Evolutionary conservation across 2,888 invertebrate genomes (phyloP).

Genomic region (Erebia aethiops): DNA sequence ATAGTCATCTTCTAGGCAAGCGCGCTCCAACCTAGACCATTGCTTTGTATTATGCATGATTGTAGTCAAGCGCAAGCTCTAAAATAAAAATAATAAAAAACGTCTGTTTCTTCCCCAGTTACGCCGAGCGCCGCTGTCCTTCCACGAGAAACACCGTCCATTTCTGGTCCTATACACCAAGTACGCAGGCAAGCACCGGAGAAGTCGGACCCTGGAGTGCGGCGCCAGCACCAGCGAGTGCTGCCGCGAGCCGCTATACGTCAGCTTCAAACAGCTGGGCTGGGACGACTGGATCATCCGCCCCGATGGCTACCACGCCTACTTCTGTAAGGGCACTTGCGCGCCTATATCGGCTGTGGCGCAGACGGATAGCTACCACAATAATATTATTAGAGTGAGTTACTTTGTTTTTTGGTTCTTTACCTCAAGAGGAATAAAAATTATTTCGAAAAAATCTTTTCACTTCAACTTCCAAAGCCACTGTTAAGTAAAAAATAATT

Average conservation of each 20-base stretch:
- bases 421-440: no score
- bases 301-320: conserved; percentile 92
- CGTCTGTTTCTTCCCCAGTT: conserved; percentile 60
- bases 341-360: conserved; percentile 88
- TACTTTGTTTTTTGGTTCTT: neutral
- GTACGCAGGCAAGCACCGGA: conserved; percentile 85
- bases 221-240: conserved; percentile 87
- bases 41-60: no score
- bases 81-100: no score
- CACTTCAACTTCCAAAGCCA: no score
- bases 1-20: no score
- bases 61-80: no score
- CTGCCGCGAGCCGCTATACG: conserved; percentile 91
- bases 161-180: conserved; percentile 91
- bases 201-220: conserved; percentile 87
- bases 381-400: conserved; percentile 87
- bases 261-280: conserved; percentile 92
- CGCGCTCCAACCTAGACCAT: no score
- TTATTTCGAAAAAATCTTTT: no score
- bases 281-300: conserved; percentile 95
- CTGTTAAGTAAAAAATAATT: no score
- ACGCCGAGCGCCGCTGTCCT: conserved; percentile 86
- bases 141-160: conserved; percentile 87
- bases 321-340: conserved; percentile 93
- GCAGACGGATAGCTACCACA: conserved; percentile 83